Base-by-base conservation (phyloP, 1,140 invertebrate species). In the Chlorops oryzae region DNA sequence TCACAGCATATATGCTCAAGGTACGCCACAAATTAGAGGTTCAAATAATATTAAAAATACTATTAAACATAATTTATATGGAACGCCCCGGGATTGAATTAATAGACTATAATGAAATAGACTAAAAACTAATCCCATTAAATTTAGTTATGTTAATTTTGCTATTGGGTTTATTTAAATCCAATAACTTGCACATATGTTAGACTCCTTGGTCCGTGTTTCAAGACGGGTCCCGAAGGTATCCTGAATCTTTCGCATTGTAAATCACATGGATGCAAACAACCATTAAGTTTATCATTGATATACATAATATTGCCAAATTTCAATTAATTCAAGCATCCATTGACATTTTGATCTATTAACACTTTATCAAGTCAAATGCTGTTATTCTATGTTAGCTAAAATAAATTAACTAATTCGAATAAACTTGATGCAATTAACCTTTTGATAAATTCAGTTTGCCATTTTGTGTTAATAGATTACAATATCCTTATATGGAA, bases 131-230 rank as follows among this genome's bases (percentile, higher is more conserved):
- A 51, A 51, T 54, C 48, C 52, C 52, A 54, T 50, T 43, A 50
- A 40, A 41, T 20, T 41, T 39, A 44, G 47, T 54, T 22, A 51
- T 27, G 47, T 54, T 55, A 48, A 51, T 41, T n/a, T n/a, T n/a
- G 55, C 55, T 47, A 49, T 53, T 50, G 43, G 53, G 53, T 58
- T 57, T 58, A 43, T 47, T n/a, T n/a, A 48, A 80, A 85, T 25
- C 20, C 39, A 45, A 54, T 44, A n/a, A 43, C 47, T 89, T 77
- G 86, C 85, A 77, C 74, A 83, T 79, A 82, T 81, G 82, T 78
- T 86, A 84, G 81, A 89, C 86, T 88, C 85, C 86, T 88, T 90
- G 86, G 86, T 89, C 87, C 85, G 86, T 89, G 86, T 89, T 90
- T 89, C 86, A 88, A 90, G 88, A 90, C 86, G 86, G 86, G 86